Evolutionary conservation across 2,113 vertebrate genomes (phyloP).

Genomic region (Hydrolagus affinis): DNA sequence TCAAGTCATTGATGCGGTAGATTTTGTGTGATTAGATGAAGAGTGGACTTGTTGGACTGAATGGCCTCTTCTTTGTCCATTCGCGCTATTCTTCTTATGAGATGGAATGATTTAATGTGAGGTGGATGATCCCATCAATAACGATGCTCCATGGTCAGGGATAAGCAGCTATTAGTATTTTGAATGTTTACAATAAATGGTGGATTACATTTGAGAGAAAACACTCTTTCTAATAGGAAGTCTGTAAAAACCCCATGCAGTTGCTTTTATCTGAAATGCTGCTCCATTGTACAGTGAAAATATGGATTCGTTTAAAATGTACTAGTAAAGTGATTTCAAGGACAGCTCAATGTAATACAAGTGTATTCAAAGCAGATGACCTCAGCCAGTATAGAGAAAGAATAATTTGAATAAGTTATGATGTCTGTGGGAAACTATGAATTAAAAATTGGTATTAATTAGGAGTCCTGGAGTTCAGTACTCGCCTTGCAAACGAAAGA

Average conservation of each 20-base stretch:
- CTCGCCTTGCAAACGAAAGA: no score
- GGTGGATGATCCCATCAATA: background rate
- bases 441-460: constrained; percentile 24
- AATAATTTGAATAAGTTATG: constrained; percentile 23
- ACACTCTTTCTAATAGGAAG: background rate
- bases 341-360: background rate
- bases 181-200: background rate
- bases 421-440: background rate
- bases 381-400: background rate
- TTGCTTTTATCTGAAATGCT: background rate
- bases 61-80: no score
- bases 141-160: background rate
- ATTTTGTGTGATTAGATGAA: no score
- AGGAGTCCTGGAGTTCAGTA: no score
- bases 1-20: no score
- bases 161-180: background rate
- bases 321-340: background rate
- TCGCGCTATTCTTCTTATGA: no score
- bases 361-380: background rate
- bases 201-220: background rate
- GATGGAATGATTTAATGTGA: no score
- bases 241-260: background rate
- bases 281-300: background rate
- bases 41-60: no score
- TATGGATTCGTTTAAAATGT: constrained; percentile 9